Evolutionary conservation across 2,113 vertebrate genomes (phyloP).

Genomic region (Philantomba maxwellii): DNA sequence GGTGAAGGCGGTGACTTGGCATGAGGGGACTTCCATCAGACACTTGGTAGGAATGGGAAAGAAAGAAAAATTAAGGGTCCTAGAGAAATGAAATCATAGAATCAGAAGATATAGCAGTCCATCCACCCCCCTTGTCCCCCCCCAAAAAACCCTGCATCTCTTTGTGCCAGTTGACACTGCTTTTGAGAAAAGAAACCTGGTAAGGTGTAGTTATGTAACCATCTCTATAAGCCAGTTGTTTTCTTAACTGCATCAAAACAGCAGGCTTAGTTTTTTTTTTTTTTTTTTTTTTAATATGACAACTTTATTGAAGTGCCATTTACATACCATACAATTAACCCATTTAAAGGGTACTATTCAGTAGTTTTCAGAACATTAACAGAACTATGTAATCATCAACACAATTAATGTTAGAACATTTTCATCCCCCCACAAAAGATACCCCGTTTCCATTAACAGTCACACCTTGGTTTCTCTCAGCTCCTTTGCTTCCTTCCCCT

Average conservation of each 20-base stretch:
- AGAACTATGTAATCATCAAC: neutral
- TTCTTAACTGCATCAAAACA: neutral
- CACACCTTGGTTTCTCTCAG: rapidly evolving
- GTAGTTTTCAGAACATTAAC: neutral
- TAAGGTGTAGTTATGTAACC: neutral
- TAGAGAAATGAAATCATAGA: neutral
- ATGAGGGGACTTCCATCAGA: neutral
- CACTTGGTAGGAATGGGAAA: neutral
- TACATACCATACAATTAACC: neutral
- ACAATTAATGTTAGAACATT: neutral
- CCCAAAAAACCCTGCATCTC: neutral
- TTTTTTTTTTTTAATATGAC: neutral
- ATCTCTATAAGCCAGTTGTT: neutral
- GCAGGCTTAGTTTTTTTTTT: neutral
- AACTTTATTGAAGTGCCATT: neutral
- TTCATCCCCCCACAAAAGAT: neutral
- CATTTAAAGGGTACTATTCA: neutral
- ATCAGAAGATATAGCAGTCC: neutral
- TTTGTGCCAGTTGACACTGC: neutral
- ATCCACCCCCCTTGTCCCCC: rapidly evolving
- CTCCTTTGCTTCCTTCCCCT: neutral
- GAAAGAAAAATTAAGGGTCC: neutral
- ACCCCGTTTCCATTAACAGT: neutral
- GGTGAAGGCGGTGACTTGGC: neutral
- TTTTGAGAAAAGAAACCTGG: neutral